Base-by-base conservation (phyloP, 2,888 invertebrate genomes). In the Neelides folsomi region DNA sequence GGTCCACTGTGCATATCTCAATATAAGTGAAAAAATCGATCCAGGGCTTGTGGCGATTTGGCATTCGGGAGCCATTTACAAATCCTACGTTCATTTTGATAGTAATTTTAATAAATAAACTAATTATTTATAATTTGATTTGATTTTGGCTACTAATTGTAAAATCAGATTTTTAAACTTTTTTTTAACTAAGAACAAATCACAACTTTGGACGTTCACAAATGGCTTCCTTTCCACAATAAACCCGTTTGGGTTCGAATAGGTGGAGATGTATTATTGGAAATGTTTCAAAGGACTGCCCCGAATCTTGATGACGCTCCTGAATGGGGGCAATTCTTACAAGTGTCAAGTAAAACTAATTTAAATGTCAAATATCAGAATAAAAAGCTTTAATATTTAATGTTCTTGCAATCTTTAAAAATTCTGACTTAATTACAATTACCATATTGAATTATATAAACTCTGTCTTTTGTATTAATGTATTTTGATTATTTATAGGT, bases 241-340 rank as follows among this genome's bases (percentile, higher is more conserved):
- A 38, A 45, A 7, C 60, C 55, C 7, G 52, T 57, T 38, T 45
- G 62, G 5, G 64, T 62, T 0, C 47, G 36, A 15, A 35, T 60
- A 1, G 47, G 9, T 7, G 64, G 64, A 7, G 5, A 7, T 9
- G 41, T 47, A 10, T 46, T 64, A 18, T n/a, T 37, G 40, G 13
- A 51, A 44, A 46, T 64, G 16, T 64, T 64, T 45, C 37, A 47
- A 45, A 52, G 27, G 1, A 58, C 58, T 53, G 59, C 58, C 1
- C 40, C 40, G 5, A 60, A 55, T 5, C 44, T 62, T 8, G 19
- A 49, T 39, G 16, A 15, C 37, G 49, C 40, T 20, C 46, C 36
- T 6, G 52, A 61, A 12, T 64, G 62, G 62, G 55, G 64, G 19
- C 60, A 61, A 47, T 64, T 64, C 51, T 50, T 64, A 10, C 64